Percentiles rank a stretch among this genome's conserved stretches.
Evolutionary conservation across 2,888 invertebrate genomes (phyloP).

Genomic region (Leptopilina syphax): DNA sequence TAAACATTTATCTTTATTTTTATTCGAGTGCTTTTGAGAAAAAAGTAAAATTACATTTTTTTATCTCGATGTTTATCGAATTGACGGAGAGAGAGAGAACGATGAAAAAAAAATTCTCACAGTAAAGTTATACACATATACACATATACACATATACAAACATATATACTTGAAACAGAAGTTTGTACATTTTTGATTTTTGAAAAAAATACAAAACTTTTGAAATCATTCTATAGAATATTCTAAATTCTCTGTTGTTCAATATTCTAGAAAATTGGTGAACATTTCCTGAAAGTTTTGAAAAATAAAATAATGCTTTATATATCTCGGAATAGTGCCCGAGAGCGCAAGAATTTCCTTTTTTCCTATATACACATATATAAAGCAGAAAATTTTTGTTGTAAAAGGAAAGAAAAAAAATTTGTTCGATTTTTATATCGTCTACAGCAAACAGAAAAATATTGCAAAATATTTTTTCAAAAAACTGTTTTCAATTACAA

Average conservation of each 20-base stretch:
- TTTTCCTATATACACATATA: not conserved
- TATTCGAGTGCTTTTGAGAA: no score
- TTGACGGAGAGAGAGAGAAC: not conserved
- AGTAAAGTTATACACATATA: not conserved
- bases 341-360: not conserved
- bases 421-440: no score
- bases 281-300: slow-evolving; percentile 13
- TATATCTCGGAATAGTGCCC: not conserved
- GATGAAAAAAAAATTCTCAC: not conserved
- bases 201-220: not conserved
- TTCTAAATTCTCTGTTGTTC: slow-evolving; percentile 12
- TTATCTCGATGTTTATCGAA: not conserved
- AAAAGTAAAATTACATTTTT: no score
- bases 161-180: not conserved
- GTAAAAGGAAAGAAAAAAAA: not conserved
- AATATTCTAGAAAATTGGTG: slow-evolving; percentile 15
- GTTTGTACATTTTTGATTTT: not conserved
- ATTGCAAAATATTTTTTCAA: not conserved
- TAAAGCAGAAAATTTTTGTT: not conserved
- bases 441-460: not conserved
- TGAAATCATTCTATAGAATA: slow-evolving; percentile 9
- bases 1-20: no score
- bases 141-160: no score
- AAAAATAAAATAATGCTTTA: slow-evolving; percentile 1
- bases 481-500: not conserved